phyloP scores from a whole-genome alignment of 2,888 invertebrate species.

The Coelopa pilipes region DNA sequence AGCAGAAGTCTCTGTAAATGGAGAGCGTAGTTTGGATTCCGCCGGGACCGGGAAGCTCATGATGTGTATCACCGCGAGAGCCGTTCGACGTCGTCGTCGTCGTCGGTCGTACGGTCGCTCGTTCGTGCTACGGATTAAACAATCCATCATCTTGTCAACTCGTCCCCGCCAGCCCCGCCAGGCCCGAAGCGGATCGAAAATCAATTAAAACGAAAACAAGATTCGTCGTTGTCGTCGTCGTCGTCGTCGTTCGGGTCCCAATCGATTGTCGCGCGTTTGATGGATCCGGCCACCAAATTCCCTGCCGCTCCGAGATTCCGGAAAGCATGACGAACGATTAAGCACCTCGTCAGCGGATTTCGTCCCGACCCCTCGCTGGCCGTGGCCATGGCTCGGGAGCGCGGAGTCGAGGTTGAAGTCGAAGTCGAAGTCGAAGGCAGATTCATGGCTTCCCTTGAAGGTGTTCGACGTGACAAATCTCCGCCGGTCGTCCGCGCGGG shows the following conservation, averaged over 20 bases:
- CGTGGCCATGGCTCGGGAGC: neutral
- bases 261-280: constrained; percentile 21
- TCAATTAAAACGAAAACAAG: constrained; percentile 34
- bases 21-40: neutral
- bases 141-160: constrained; percentile 34
- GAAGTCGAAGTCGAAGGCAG: too few relatives aligned
- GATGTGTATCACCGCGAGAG: constrained; percentile 11
- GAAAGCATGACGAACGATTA: constrained; percentile 25
- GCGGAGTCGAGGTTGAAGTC: too few relatives aligned
- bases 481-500: neutral
- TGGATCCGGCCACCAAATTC: constrained; percentile 4
- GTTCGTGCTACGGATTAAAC: constrained; percentile 34
- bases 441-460: constrained; percentile 12
- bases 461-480: constrained; percentile 29
- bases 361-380: neutral
- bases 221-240: constrained; percentile 1
- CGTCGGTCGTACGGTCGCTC: constrained; percentile 15
- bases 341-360: constrained; percentile 8
- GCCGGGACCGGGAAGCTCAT: neutral
- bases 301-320: neutral
- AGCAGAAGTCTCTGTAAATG: constrained; percentile 17
- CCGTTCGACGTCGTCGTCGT: neutral
- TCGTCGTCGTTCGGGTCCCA: neutral
- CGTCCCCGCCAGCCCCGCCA: constrained; percentile 6
- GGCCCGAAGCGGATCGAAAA: constrained; percentile 9